phyloP scores from a whole-genome alignment of 1,140 invertebrate genomes.

The Rhagoletis pomonella region DNA sequence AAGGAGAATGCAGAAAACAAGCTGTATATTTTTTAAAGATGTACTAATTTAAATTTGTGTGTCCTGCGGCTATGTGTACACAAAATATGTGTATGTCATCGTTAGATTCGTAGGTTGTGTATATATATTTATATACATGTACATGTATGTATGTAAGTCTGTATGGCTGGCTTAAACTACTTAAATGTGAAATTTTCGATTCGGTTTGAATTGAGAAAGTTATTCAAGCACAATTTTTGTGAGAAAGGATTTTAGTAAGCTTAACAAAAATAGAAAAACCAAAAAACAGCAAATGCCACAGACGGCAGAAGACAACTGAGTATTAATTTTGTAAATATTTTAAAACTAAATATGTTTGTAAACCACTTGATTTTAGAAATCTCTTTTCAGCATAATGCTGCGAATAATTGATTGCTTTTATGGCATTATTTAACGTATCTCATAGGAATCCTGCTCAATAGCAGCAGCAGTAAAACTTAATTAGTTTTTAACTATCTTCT shows the following conservation, averaged over 20 bases:
- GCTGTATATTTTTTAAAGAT: neutral
- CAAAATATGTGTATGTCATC: neutral
- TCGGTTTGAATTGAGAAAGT: neutral
- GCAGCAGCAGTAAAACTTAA: constrained; percentile 35
- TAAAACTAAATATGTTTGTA: neutral
- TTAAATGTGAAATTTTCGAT: neutral
- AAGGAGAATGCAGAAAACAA: constrained; percentile 15
- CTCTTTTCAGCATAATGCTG: neutral
- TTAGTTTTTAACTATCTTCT: constrained; percentile 6
- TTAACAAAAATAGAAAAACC: no score
- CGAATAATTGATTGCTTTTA: neutral
- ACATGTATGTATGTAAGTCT: neutral
- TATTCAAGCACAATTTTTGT: neutral
- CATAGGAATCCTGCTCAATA: neutral
- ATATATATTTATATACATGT: neutral
- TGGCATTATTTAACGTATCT: neutral
- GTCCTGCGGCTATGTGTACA: neutral
- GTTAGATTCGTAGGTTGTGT: neutral
- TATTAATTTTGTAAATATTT: constrained; percentile 41
- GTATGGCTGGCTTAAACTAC: neutral
- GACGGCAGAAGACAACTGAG: constrained; percentile 17
- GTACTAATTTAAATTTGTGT: neutral
- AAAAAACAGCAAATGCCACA: neutral
- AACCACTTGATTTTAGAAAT: neutral
- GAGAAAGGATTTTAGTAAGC: neutral